A percentile compares a stretch with the other conserved stretches of the same genome.
These are phyloP conservation scores for Rhopalosiphum padi DNA, from an alignment of 1,140 invertebrate species.

Conservation along the genomic window DNA sequence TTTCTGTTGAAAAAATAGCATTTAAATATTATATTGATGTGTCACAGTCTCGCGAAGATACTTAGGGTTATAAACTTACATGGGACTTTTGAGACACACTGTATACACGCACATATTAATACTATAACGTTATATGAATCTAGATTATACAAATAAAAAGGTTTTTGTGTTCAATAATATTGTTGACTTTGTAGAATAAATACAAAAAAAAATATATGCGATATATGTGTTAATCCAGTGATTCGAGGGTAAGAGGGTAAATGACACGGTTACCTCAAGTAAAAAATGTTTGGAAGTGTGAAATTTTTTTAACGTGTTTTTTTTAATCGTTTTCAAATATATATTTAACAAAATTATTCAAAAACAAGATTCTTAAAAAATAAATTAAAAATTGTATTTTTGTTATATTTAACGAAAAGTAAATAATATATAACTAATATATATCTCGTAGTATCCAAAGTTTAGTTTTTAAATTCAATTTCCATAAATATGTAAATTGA, in stretches of 20 bases:
- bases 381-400: background rate
- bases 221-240: too few species aligned
- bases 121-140: too few species aligned
- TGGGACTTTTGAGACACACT: background rate
- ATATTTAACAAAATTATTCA: background rate
- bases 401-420: background rate
- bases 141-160: background rate
- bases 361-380: background rate
- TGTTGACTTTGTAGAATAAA: background rate
- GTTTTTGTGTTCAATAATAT: background rate
- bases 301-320: background rate
- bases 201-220: too few species aligned
- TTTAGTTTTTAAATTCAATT: background rate
- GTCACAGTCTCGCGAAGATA: background rate
- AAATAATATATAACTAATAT: background rate
- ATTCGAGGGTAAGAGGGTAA: fast-evolving
- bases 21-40: background rate
- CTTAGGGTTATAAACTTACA: background rate
- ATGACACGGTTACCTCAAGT: background rate
- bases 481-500: background rate
- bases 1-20: background rate
- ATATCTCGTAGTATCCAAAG: background rate
- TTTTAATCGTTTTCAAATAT: background rate
- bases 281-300: background rate
- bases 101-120: background rate